Conservation (phyloP, 2,797 vertebrate genomes). For the Rallus crepitans region DNA sequence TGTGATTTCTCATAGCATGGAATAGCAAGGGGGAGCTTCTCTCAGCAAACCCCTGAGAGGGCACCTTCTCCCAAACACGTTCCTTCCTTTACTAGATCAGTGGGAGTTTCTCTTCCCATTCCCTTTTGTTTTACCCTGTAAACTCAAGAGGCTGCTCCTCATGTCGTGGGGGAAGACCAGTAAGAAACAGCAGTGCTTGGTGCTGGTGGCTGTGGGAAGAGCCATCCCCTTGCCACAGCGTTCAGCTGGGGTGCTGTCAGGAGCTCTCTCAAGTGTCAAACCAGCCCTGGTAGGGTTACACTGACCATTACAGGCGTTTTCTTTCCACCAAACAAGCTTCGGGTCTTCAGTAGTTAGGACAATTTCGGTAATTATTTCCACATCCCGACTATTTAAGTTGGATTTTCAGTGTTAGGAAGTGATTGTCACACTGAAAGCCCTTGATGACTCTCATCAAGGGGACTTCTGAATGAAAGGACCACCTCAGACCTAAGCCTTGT, state of each 20-base stretch:
- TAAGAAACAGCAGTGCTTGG: background rate
- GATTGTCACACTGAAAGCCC: background rate
- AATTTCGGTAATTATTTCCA: background rate
- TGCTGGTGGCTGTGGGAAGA: background rate
- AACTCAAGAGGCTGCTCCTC: background rate
- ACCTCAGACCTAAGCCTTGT: background rate
- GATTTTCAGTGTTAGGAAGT: background rate
- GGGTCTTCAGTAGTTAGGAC: background rate
- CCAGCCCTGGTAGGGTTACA: background rate
- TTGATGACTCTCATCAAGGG: background rate
- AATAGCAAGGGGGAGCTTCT: background rate
- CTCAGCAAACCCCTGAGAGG: background rate
- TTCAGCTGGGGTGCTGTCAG: background rate
- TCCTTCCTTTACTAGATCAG: background rate
- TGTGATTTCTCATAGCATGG: background rate
- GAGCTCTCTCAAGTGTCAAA: background rate
- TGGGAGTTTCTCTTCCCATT: background rate
- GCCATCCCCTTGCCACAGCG: background rate
- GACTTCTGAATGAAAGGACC: background rate
- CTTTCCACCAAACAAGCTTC: background rate
- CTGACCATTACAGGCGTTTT: background rate
- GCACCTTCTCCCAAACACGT: rapidly evolving
- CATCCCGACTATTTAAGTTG: background rate
- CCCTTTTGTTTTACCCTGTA: background rate
- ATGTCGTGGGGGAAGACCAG: background rate